These are phyloP conservation scores for Drosophila lacertosa DNA, from an alignment of 1,140 invertebrate genomes.

Conservation along the genomic window DNA sequence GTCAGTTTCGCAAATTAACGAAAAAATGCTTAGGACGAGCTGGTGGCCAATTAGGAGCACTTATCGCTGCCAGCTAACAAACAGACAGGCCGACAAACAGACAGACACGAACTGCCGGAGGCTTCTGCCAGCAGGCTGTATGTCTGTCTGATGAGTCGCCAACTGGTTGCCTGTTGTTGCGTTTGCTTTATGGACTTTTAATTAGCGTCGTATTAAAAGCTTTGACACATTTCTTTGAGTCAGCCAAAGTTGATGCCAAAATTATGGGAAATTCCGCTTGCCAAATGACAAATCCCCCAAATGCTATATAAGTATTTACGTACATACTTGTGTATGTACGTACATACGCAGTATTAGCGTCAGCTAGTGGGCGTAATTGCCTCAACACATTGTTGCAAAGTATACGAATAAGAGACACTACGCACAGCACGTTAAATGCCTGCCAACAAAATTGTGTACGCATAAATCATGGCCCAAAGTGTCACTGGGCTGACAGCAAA, in stretches of 20 bases:
- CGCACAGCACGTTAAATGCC: conserved; percentile 64
- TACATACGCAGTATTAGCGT: conserved; percentile 14
- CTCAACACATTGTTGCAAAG: conserved; percentile 57
- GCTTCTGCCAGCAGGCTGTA: background rate
- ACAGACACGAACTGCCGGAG: background rate
- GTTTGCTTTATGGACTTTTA: conserved; percentile 44
- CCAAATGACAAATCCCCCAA: conserved; percentile 37
- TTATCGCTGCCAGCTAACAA: conserved; percentile 21
- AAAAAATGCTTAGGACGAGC: conserved; percentile 45
- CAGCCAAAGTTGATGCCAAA: conserved; percentile 32
- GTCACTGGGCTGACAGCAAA: conserved; percentile 67
- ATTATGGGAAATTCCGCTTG: conserved; percentile 66
- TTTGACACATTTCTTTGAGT: conserved; percentile 60
- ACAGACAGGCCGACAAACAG: background rate
- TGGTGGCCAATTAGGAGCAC: conserved; percentile 44
- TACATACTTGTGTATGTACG: conserved; percentile 3
- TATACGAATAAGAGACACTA: conserved; percentile 14
- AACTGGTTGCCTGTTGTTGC: conserved; percentile 37
- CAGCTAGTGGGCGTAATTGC: conserved; percentile 72
- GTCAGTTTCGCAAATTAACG: conserved; percentile 68
- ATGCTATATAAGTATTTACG: background rate
- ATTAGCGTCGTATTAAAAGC: conserved; percentile 45
- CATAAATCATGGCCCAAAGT: conserved; percentile 74
- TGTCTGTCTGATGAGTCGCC: conserved; percentile 28
- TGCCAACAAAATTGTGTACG: conserved; percentile 62